Percentiles rank a stretch among this genome's conserved stretches.
phyloP scores from a whole-genome alignment of 2,113 vertebrate genomes.

The Natator depressus region DNA sequence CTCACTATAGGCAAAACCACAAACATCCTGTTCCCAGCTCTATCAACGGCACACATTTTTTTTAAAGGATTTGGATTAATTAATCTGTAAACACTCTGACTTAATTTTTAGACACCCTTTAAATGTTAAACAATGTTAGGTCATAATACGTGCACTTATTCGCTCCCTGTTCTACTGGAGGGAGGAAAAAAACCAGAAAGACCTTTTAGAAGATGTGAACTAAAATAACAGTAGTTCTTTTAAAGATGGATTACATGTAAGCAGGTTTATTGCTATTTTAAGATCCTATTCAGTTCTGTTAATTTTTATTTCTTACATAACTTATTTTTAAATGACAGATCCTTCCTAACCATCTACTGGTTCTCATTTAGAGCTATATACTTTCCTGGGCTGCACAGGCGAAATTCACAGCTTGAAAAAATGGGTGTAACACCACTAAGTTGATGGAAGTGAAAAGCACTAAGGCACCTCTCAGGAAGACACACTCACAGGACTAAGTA shows the following conservation, averaged over 20 bases:
- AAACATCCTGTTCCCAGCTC: neutral
- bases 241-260: constrained; percentile 34
- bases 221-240: constrained; percentile 46
- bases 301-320: constrained; percentile 35
- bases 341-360: neutral
- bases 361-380: neutral
- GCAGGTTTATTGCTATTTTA: constrained; percentile 20
- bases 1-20: neutral
- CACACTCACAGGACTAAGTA: neutral
- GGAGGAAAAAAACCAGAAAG: neutral
- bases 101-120: neutral
- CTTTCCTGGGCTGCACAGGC: neutral
- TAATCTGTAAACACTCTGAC: neutral
- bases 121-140: neutral
- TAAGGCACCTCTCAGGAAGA: neutral
- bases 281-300: constrained; percentile 24
- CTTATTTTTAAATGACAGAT: neutral
- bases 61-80: constrained; percentile 19
- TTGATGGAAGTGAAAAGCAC: neutral
- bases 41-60: neutral
- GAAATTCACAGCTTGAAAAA: neutral
- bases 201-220: constrained; percentile 4
- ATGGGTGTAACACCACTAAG: neutral
- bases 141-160: neutral
- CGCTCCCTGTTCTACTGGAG: constrained; percentile 1